Percentiles rank a stretch among this genome's conserved stretches.
Conservation (phyloP, 2,888 invertebrate genomes). For the Andrena bicolor region DNA sequence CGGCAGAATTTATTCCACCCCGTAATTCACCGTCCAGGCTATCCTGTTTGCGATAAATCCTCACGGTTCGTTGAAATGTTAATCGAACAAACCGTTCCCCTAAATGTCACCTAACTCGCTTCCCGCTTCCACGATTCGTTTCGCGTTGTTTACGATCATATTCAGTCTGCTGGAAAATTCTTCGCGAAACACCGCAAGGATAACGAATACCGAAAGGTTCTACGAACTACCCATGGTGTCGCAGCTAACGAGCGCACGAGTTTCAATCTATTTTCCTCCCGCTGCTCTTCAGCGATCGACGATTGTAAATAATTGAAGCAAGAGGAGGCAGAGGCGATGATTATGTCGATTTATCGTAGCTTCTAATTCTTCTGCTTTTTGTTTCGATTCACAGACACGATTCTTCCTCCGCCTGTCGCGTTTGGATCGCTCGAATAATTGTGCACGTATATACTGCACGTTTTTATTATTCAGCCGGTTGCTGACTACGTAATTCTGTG, state of each 20-base stretch:
- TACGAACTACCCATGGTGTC: slow-evolving; percentile 8
- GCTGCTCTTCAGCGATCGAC: slow-evolving; percentile 51
- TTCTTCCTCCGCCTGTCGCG: background rate
- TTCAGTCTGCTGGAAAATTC: slow-evolving; percentile 23
- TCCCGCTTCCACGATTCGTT: slow-evolving; percentile 16
- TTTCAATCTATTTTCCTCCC: slow-evolving; percentile 47
- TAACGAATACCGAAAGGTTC: slow-evolving; percentile 16
- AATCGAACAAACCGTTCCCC: slow-evolving; percentile 27
- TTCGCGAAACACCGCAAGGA: slow-evolving; percentile 20
- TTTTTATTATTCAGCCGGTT: slow-evolving; percentile 1
- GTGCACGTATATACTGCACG: background rate
- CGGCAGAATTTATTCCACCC: slow-evolving; percentile 39
- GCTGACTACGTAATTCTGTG: slow-evolving; percentile 8
- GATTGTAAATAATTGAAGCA: slow-evolving; percentile 59
- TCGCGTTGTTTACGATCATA: background rate
- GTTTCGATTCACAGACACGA: background rate
- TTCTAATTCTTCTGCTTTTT: background rate
- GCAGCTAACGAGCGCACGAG: slow-evolving; percentile 37
- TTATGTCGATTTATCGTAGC: background rate
- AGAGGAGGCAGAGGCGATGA: slow-evolving; percentile 21
- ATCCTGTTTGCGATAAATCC: slow-evolving; percentile 40
- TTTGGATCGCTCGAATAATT: no score
- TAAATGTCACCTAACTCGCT: slow-evolving; percentile 13
- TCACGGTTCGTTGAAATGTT: slow-evolving; percentile 30
- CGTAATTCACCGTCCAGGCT: slow-evolving; percentile 26